These are phyloP conservation scores for Lepidocyrtoides sp. DNA, from an alignment of 2,888 invertebrate species.

Conservation along the genomic window DNA sequence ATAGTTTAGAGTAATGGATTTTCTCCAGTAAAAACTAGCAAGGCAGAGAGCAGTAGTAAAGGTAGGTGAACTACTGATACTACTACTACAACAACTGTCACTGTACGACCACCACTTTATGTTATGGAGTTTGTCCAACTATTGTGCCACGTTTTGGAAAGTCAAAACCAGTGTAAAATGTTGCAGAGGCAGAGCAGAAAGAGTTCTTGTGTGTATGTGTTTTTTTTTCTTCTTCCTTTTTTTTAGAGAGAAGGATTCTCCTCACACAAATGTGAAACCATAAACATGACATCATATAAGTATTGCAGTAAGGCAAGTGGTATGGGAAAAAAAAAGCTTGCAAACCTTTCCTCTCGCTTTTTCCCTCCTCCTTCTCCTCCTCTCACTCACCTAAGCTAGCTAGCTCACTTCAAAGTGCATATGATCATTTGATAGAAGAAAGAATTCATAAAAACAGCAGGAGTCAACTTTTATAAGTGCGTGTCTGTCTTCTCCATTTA, in stretches of 20 bases:
- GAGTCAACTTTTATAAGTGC: slow-evolving; percentile 42
- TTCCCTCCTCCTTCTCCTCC: neutral
- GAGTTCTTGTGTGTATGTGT: slow-evolving; percentile 3
- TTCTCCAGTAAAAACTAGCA: slow-evolving; percentile 52
- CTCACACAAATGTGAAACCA: slow-evolving; percentile 44
- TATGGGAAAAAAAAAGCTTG: neutral
- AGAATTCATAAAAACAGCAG: slow-evolving; percentile 65
- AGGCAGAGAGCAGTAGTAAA: slow-evolving; percentile 26
- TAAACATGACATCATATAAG: slow-evolving; percentile 45
- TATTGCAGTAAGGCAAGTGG: neutral
- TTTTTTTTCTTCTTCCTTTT: neutral
- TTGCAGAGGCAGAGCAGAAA: too few species aligned
- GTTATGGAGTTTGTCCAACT: slow-evolving; percentile 40
- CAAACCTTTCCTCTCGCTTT: neutral
- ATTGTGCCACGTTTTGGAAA: neutral
- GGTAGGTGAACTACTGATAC: neutral
- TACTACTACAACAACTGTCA: neutral
- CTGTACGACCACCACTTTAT: slow-evolving; percentile 47
- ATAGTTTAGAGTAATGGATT: slow-evolving; percentile 75
- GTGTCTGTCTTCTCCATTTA: slow-evolving; percentile 51
- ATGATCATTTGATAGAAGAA: slow-evolving; percentile 23
- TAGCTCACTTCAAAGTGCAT: slow-evolving; percentile 6
- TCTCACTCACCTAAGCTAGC: neutral
- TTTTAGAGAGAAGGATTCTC: slow-evolving; percentile 7
- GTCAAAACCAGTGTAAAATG: neutral